These are phyloP conservation scores for Amia ocellicauda DNA, from an alignment of 2,113 vertebrate species.

Conservation along the genomic window DNA sequence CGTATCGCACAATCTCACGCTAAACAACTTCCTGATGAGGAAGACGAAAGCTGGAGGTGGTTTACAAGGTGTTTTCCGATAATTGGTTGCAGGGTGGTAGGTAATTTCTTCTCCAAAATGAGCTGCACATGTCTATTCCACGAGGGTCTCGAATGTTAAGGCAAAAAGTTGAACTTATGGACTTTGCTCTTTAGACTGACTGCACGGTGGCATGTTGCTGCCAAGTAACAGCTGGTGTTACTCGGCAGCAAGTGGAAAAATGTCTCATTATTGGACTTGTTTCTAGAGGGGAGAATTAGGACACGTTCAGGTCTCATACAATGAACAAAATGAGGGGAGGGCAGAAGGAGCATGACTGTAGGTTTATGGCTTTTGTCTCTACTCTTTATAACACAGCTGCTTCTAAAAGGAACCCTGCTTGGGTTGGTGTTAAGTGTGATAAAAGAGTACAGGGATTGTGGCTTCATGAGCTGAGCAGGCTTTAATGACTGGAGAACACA, in stretches of 20 bases:
- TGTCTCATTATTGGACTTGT: constrained; percentile 12
- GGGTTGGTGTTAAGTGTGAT: constrained; percentile 15
- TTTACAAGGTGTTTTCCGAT: not conserved
- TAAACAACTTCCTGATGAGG: constrained; percentile 2
- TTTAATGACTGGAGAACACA: not conserved
- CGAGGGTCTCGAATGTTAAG: not conserved
- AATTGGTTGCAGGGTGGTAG: constrained; percentile 15
- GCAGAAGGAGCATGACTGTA: not conserved
- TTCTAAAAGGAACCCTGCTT: constrained; percentile 12
- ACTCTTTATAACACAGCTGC: constrained; percentile 15
- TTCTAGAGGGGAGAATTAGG: constrained; percentile 1
- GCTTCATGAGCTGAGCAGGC: constrained; percentile 14
- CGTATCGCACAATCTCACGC: constrained; percentile 8
- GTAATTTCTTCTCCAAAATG: constrained; percentile 4
- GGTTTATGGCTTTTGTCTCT: constrained; percentile 11
- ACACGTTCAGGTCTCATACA: not conserved
- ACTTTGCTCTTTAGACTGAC: not conserved
- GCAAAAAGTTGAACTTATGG: not conserved
- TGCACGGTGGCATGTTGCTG: not conserved
- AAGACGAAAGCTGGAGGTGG: not conserved
- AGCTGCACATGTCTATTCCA: not conserved
- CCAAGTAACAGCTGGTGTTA: not conserved
- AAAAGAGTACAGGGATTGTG: constrained; percentile 6
- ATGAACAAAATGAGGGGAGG: not conserved
- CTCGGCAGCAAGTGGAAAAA: not conserved